phyloP scores from a whole-genome alignment of 2,113 vertebrate species.

The Oncorhynchus clarkii region DNA sequence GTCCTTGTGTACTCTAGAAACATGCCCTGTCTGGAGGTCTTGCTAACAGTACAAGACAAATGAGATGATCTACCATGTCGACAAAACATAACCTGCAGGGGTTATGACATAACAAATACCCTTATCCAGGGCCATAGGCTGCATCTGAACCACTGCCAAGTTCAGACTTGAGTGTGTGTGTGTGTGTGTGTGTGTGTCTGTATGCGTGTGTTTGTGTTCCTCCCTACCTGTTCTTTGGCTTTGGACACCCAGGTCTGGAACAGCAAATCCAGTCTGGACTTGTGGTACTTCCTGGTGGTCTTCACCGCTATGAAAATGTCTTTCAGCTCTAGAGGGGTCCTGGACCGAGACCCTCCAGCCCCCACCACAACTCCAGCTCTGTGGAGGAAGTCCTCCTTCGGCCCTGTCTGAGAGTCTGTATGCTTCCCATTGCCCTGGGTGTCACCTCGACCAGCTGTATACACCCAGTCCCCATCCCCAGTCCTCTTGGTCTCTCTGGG shows the following conservation, averaged over 20 bases:
- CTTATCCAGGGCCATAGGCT: too few relatives aligned
- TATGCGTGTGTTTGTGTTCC: neutral
- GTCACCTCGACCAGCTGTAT: neutral
- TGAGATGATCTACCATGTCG: too few relatives aligned
- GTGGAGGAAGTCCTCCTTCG: neutral
- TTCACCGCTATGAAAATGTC: slow-evolving; percentile 96
- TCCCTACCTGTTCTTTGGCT: slow-evolving; percentile 82
- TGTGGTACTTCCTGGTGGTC: slow-evolving; percentile 92
- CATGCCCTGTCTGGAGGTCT: too few relatives aligned
- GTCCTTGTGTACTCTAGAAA: neutral
- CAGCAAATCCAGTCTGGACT: slow-evolving; percentile 83
- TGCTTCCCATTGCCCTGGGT: neutral
- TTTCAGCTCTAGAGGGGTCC: slow-evolving; percentile 73
- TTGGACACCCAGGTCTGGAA: slow-evolving; percentile 91
- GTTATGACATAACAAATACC: too few relatives aligned
- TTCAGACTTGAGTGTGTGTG: neutral
- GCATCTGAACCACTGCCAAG: too few relatives aligned
- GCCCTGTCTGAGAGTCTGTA: neutral
- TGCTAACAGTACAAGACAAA: too few relatives aligned
- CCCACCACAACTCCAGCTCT: neutral
- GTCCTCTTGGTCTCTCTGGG: neutral
- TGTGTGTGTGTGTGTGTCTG: neutral
- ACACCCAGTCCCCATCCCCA: neutral
- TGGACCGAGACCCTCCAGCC: slow-evolving; percentile 21
- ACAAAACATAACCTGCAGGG: neutral